Base-by-base conservation (phyloP, 2,113 vertebrate genomes). In the Menidia beryllina region DNA sequence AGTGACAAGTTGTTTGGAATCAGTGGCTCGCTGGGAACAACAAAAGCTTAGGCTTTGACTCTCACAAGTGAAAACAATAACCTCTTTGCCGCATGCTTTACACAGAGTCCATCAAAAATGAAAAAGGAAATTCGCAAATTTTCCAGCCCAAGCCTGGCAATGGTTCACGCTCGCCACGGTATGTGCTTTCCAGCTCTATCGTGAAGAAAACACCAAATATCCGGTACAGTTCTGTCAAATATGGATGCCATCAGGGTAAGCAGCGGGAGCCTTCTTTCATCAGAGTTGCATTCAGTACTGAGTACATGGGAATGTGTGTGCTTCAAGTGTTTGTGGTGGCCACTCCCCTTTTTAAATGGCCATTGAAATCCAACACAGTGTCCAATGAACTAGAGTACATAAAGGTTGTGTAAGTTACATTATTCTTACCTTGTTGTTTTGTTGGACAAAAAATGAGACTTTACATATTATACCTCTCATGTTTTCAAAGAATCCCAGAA, bases 1-100 rank as follows among this genome's bases (percentile, higher is more conserved):
- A 38, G 70, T 64, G 69, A 78, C 66, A 77, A 51, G 19, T 72
- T 86, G 70, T 77, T 81, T 86, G 60, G 67, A 85, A 83, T 24
- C 72, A 60, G 79, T 76, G 79, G 76, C 26, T 59, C 49, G 50
- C 74, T 77, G 67, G 61, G 83, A 63, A 69, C 65, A 48, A 69
- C 67, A 67, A 70, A 64, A 38, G 39, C 74, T 71, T 62, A 23
- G 58, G 52, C 27, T 75, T 55, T 67, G 59, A 55, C 54, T 82
- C 51, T 75, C 47, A 38, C 47, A 45, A 45, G 41, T 45, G 41
- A 19, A 45, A 45, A 45, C 41, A 45, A 2, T 3, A 45, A 45
- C 41, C 17, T 45, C 19, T 19, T 45, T 45, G 41, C n/a, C 4
- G 41, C 41, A 45, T 45, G 17, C 7, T 19, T 17, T 17, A 43